Evolutionary conservation across 2,113 vertebrate genomes (phyloP).

Genomic region (Chrysochloris asiatica): DNA sequence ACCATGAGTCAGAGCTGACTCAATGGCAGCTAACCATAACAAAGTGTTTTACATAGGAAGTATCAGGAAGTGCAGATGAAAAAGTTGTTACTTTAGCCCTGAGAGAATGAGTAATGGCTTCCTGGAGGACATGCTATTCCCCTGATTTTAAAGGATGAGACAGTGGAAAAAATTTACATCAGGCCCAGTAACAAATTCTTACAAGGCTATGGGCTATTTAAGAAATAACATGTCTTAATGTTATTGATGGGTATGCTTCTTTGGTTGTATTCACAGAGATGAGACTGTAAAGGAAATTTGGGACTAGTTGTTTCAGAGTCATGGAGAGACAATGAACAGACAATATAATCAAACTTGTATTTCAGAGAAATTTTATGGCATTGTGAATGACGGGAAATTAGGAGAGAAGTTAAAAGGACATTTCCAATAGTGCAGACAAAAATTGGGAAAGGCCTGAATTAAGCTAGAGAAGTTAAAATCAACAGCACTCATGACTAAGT

Average conservation of each 20-base stretch:
- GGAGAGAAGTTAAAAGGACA: neutral
- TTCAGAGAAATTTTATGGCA: slow-evolving; percentile 27
- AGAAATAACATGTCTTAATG: neutral
- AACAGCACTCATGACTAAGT: neutral
- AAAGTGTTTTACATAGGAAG: neutral
- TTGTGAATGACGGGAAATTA: neutral
- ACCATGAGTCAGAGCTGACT: neutral
- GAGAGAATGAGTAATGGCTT: neutral
- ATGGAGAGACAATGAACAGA: neutral
- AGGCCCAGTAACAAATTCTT: neutral
- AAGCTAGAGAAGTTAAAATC: neutral
- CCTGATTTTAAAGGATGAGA: neutral
- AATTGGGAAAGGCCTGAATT: neutral
- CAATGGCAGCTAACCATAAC: no score
- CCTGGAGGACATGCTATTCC: neutral
- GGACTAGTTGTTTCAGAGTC: neutral
- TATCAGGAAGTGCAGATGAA: neutral
- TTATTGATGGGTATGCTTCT: neutral
- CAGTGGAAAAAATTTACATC: neutral
- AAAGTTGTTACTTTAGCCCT: neutral
- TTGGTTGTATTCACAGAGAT: neutral
- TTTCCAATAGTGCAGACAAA: neutral
- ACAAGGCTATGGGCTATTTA: neutral
- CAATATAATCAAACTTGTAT: neutral
- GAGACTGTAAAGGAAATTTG: neutral